Evolutionary conservation across 2,888 invertebrate species (phyloP), one percentile per base, ranked within the genome.

Genomic region (Drosophila infuscata): DNA sequence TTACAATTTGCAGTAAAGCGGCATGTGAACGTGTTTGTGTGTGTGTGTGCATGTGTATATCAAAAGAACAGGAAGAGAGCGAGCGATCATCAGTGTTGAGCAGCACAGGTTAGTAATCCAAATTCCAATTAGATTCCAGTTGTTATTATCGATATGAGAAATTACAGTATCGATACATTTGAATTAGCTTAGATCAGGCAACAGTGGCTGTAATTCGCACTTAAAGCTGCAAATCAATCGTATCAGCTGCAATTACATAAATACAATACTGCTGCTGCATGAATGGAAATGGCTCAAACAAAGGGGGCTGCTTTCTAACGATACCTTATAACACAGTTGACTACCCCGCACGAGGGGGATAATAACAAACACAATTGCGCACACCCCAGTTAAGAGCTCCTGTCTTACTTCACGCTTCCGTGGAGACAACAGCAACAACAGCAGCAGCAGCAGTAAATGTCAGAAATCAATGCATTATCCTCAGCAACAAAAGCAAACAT

Each of bases 381-480:
- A n/a, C 74, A 82, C 86, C 79, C 77, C 60, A 74, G 65, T 65
- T 38, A 69, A 72, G 71, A 70, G 76, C 73, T 79, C 79, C 84
- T 68, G 71, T 76, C 76, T 77, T 73, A 66, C 74, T 86, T 88
- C 82, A 88, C 79, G 86, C 86, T 86, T 79, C 77, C 81, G 52
- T 88, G 82, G 76, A 25, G 25, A n/a, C 38, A 56, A 36, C 54
- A 52, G 43, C 74, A 75, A 74, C 76, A 78, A 2, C 53, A 54
- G 43, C 74, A 78, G 4, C 53, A 54, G 43, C 74, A 76, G 74
- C 76, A 82, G 76, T 68, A 58, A 61, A 60, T 69, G 83, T 61
- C 78, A 78, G 76, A 88, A 86, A 82, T 82, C 83, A 82, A 87
- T 82, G 83, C 73, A 88, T 77, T 88, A 88, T 85, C 85, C 88